A percentile compares a stretch with the other conserved stretches of the same genome.
Evolutionary conservation across 1,140 invertebrate genomes (phyloP).

Genomic region (Colletes latitarsis): DNA sequence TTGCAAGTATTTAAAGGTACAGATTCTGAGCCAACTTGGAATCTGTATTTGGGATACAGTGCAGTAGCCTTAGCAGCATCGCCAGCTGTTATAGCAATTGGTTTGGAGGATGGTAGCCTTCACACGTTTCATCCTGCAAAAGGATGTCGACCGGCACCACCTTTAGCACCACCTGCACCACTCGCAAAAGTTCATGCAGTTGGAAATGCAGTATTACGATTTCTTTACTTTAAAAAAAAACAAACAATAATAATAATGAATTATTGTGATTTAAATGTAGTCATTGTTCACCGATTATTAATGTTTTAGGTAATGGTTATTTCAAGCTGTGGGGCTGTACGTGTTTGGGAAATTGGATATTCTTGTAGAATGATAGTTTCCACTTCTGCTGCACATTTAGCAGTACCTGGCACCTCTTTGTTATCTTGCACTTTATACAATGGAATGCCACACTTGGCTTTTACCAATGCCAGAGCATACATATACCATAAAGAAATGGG

Average conservation of each 20-base stretch:
- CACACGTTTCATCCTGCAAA: conserved; percentile 83
- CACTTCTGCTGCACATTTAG: conserved; percentile 76
- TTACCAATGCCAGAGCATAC: conserved; percentile 78
- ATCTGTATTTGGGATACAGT: conserved; percentile 76
- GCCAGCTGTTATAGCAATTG: conserved; percentile 82
- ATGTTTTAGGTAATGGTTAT: conserved; percentile 77
- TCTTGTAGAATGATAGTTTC: conserved; percentile 75
- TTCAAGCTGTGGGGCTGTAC: conserved; percentile 77
- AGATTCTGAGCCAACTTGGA: conserved; percentile 80
- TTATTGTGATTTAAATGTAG: not conserved
- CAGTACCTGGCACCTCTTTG: conserved; percentile 73
- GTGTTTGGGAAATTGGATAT: conserved; percentile 78
- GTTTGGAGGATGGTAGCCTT: conserved; percentile 86
- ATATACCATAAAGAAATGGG: conserved; percentile 80
- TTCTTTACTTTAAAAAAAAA: not conserved
- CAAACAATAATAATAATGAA: not conserved
- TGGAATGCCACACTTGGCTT: conserved; percentile 79
- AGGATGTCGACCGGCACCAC: conserved; percentile 83
- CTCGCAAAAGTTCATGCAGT: conserved; percentile 79
- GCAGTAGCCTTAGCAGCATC: conserved; percentile 75
- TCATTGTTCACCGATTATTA: not conserved
- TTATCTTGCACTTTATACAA: conserved; percentile 76
- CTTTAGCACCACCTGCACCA: conserved; percentile 84
- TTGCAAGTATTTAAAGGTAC: conserved; percentile 82
- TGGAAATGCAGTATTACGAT: conserved; percentile 70